A percentile compares a stretch with the other conserved stretches of the same genome.
Evolutionary conservation across 2,113 vertebrate genomes (phyloP).

Genomic region (Gavialis gangeticus): DNA sequence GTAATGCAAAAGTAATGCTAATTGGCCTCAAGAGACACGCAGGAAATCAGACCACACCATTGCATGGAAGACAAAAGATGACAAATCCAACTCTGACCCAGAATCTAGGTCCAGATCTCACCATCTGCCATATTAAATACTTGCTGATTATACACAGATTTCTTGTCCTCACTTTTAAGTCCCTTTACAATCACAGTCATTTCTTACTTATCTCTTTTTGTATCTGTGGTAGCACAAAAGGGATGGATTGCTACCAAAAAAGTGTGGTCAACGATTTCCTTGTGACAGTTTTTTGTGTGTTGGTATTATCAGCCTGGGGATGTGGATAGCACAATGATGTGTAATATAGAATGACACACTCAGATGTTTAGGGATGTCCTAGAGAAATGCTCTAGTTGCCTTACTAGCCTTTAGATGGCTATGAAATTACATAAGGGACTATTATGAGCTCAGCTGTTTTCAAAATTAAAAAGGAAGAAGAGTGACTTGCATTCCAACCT

Average conservation of each 20-base stretch:
- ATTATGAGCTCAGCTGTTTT: neutral
- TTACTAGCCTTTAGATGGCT: neutral
- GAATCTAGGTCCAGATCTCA: neutral
- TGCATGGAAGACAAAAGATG: neutral
- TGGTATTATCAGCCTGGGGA: neutral
- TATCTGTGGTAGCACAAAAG: neutral
- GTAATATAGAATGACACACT: neutral
- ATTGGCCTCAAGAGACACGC: accelerated
- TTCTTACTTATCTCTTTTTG: neutral
- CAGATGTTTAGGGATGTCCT: neutral
- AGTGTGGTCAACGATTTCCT: neutral
- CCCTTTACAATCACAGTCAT: accelerated
- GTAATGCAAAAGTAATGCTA: neutral
- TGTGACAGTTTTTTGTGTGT: neutral
- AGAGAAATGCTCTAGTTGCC: neutral
- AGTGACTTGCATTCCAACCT: accelerated
- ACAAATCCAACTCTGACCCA: neutral
- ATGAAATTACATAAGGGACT: neutral
- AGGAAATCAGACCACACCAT: neutral
- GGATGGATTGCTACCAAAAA: neutral
- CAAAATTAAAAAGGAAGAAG: neutral
- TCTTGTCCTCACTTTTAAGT: neutral
- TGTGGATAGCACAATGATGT: neutral
- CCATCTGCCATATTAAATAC: accelerated
- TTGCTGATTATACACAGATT: accelerated